Percentiles rank a stretch among this genome's conserved stretches.
Conservation (phyloP, 2,888 invertebrate species). For the Scaeva pyrastri region DNA sequence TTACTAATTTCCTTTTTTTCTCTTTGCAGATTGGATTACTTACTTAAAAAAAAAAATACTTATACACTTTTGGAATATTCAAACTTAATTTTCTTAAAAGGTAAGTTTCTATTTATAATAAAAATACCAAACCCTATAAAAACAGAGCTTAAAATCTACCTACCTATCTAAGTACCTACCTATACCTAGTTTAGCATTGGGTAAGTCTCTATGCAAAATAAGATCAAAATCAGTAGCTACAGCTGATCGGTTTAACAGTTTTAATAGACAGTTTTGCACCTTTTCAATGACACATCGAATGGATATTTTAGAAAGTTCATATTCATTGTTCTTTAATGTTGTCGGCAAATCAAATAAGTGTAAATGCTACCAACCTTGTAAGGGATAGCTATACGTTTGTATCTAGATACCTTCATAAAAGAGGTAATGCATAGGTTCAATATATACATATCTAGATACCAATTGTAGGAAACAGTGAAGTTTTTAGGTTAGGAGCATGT, state of each 20-base stretch:
- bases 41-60: conserved; percentile 31
- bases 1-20: background rate
- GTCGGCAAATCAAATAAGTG: conserved; percentile 4
- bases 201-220: conserved; percentile 41
- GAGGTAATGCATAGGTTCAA: too few species aligned
- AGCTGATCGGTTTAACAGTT: conserved; percentile 27
- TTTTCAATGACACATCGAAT: conserved; percentile 46
- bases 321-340: conserved; percentile 17
- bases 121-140: background rate
- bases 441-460: too few species aligned
- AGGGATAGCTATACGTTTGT: too few species aligned
- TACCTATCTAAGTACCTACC: background rate
- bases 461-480: too few species aligned
- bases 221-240: conserved; percentile 39
- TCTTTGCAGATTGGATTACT: conserved; percentile 61
- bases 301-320: conserved; percentile 57
- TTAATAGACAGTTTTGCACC: conserved; percentile 2
- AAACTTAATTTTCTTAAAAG: conserved; percentile 42
- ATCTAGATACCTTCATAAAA: background rate
- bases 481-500: too few species aligned
- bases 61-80: conserved; percentile 50
- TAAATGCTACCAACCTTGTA: too few species aligned
- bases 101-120: conserved; percentile 14
- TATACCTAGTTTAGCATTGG: background rate
- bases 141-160: background rate